Evolutionary conservation across 2,888 invertebrate genomes (phyloP), one percentile per base, ranked within the genome.

Genomic region (Andrena trimmerana): DNA sequence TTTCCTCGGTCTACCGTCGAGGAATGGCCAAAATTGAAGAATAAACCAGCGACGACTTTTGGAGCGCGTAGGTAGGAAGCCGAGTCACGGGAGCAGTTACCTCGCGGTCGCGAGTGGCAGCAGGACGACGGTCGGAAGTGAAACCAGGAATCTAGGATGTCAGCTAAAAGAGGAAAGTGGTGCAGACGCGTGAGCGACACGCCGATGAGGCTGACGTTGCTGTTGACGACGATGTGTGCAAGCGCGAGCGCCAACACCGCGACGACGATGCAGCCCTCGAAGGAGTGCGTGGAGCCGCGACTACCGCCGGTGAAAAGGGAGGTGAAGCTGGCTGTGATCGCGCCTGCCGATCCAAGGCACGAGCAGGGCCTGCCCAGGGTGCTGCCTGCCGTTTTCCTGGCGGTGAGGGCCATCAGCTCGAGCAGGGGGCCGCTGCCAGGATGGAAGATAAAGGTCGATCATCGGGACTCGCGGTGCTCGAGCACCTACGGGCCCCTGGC

Each of bases 401-500:
- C 97, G 13, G 95, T 97, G 59, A 94, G 94, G 60, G 95, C 95
- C 65, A 95, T 97, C 20, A 96, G 96, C 0, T 94, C 95, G 67
- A 91, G 95, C 62, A 95, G 95, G 90, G 96, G 96, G 0, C 95
- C 96, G 16, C 93, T 97, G 33, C 96, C 96, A 0, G 96, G 96
- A n/a, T 96, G 97, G 95, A 95, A 95, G 74, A 96, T 97, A 76
- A 94, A 95, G 68, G 95, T 97, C 2, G 96, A 96, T 81, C 96
- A 96, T 88, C 94, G 97, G 83, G 97, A 98, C 90, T 97, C 97
- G 0, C 95, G 96, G 69, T 97, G 97, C 92, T 97, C 97, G 33
- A 97, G 97, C 2, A 96, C 96, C 0, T 95, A 96, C 89, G 97
- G 97, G 0, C 97, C 97, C 0, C 94, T 97, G 70, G 97, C 97